A percentile compares a stretch with the other conserved stretches of the same genome.
These are phyloP conservation scores for Siniperca knerii DNA, from an alignment of 2,113 vertebrate species.

Conservation along the genomic window DNA sequence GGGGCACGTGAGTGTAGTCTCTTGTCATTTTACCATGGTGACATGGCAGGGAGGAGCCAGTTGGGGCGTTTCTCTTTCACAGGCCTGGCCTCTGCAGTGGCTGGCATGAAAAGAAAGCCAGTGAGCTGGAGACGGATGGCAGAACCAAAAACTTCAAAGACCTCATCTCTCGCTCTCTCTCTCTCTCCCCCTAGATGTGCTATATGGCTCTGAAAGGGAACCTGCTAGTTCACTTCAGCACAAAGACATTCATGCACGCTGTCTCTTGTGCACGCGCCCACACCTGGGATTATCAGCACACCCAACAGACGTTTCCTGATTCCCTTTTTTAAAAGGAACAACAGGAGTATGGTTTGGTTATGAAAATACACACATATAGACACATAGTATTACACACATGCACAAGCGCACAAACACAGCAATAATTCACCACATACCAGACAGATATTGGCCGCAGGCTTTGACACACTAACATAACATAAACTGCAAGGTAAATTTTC, in stretches of 20 bases:
- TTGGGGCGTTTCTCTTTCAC: conserved; percentile 79
- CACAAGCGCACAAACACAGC: conserved; percentile 22
- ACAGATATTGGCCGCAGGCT: conserved; percentile 64
- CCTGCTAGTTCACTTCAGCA: conserved; percentile 72
- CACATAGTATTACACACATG: conserved; percentile 6
- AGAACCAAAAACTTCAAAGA: conserved; percentile 84
- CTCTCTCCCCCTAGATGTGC: conserved; percentile 52
- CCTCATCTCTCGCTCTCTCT: conserved; percentile 5
- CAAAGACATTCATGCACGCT: conserved; percentile 53
- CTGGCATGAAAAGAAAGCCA: conserved; percentile 85
- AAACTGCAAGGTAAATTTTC: conserved; percentile 69
- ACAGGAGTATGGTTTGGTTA: conserved; percentile 28
- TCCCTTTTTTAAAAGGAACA: conserved; percentile 58
- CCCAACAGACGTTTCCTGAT: conserved; percentile 61
- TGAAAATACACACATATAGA: conserved; percentile 32
- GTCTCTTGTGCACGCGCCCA: conserved; percentile 34
- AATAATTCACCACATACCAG: conserved; percentile 64
- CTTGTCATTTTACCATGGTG: conserved; percentile 64
- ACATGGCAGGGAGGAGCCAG: conserved; percentile 54
- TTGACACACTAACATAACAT: conserved; percentile 63
- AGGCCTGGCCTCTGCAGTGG: conserved; percentile 77
- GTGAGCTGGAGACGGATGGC: conserved; percentile 75
- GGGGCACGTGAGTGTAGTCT: conserved; percentile 42
- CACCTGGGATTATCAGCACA: conserved; percentile 52
- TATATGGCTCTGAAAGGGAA: conserved; percentile 67